phyloP scores from a whole-genome alignment of 2,797 vertebrate genomes.

The Phoeniculus purpureus region DNA sequence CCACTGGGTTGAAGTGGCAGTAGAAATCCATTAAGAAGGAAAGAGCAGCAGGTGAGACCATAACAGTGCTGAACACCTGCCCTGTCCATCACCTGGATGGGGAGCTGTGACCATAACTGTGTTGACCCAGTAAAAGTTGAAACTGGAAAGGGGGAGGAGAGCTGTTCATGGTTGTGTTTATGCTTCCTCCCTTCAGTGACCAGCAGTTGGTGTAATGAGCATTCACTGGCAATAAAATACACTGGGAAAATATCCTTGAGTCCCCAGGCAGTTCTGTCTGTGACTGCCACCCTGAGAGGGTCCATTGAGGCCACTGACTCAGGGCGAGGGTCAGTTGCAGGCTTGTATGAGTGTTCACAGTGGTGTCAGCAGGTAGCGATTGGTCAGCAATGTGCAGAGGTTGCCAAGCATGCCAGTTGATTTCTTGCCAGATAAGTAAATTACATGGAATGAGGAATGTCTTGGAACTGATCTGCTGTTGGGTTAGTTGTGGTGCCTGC shows the following conservation, averaged over 20 bases:
- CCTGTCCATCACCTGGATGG: rapidly evolving
- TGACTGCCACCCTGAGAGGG: not conserved
- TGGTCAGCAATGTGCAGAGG: not conserved
- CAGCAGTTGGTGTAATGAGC: not conserved
- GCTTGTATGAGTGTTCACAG: not conserved
- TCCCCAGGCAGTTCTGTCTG: not conserved
- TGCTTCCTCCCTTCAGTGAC: not conserved
- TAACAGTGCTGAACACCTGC: rapidly evolving
- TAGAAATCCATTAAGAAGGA: not conserved
- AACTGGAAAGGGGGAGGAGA: not conserved
- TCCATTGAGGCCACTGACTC: not conserved
- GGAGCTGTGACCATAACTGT: rapidly evolving
- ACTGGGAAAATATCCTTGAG: not conserved
- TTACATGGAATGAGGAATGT: not conserved
- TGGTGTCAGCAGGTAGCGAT: not conserved
- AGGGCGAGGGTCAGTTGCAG: rapidly evolving
- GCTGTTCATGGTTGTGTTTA: not conserved
- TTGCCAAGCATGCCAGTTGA: not conserved
- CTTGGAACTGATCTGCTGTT: not conserved
- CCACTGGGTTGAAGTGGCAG: not conserved
- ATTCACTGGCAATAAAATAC: not conserved
- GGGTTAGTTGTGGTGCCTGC: not conserved
- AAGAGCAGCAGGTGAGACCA: rapidly evolving
- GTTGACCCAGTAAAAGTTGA: not conserved
- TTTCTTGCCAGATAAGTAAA: not conserved